Conservation (phyloP, 1,140 invertebrate species). For the Procambarus virginalis region DNA sequence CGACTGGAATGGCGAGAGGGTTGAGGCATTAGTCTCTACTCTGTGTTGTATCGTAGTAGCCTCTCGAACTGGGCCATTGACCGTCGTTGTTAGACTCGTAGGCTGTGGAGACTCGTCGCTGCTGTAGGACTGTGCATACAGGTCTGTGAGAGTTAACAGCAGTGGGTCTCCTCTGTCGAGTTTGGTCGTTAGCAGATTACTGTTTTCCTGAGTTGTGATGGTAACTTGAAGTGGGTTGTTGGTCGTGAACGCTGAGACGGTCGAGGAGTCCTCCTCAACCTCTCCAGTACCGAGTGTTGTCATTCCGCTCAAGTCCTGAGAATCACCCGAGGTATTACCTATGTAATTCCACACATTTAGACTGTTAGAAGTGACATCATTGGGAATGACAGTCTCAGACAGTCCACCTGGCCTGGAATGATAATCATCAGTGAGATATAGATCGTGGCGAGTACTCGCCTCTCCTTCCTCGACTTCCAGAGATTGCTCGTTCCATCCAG, state of each 20-base stretch:
- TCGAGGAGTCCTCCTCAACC: neutral
- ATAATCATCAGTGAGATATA: slow-evolving; percentile 21
- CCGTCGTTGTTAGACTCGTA: neutral
- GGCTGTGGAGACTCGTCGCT: neutral
- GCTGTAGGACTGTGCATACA: slow-evolving; percentile 30
- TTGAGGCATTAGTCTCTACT: neutral
- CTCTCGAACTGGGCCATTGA: neutral
- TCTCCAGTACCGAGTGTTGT: neutral
- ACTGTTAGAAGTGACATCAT: neutral
- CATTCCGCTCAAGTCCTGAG: neutral
- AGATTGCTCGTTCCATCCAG: neutral
- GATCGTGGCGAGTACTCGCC: neutral
- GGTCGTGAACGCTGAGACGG: neutral
- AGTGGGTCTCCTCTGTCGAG: neutral
- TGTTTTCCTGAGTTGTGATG: neutral
- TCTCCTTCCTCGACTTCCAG: neutral
- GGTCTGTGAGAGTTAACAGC: slow-evolving; percentile 18
- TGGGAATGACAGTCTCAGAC: slow-evolving; percentile 25
- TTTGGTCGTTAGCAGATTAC: too few relatives aligned
- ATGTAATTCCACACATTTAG: neutral
- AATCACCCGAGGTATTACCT: neutral
- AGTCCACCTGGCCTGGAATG: slow-evolving; percentile 18
- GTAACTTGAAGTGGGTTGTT: neutral
- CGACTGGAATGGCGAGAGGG: slow-evolving; percentile 1
- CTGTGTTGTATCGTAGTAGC: neutral